A percentile compares a stretch with the other conserved stretches of the same genome.
These are phyloP conservation scores for Phoenicopterus ruber DNA, from an alignment of 2,113 vertebrate species.

Conservation along the genomic window DNA sequence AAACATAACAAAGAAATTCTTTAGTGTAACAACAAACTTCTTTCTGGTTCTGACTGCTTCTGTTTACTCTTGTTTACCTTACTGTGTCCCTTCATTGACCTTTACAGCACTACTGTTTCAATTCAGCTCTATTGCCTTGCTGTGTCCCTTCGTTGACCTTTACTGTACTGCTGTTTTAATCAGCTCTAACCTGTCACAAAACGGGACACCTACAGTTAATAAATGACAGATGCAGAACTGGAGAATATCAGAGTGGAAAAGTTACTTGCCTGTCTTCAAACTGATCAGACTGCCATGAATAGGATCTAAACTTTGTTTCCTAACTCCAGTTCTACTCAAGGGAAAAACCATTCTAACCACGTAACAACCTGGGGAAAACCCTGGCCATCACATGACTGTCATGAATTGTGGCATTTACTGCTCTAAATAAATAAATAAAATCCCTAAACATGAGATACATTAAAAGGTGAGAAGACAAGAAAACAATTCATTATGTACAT, in stretches of 20 bases:
- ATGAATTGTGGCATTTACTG: not conserved
- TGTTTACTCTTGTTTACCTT: too few relatives aligned
- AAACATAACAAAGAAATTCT: too few relatives aligned
- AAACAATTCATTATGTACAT: not conserved
- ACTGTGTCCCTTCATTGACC: too few relatives aligned
- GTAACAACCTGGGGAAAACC: not conserved
- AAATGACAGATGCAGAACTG: not conserved
- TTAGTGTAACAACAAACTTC: too few relatives aligned
- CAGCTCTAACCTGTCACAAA: too few relatives aligned
- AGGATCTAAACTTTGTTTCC: not conserved
- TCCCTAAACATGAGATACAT: not conserved
- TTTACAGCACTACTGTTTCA: too few relatives aligned
- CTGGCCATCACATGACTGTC: not conserved
- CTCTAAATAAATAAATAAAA: not conserved
- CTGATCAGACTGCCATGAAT: rapidly evolving
- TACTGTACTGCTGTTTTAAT: too few relatives aligned
- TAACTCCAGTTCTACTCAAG: not conserved
- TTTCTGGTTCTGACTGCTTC: too few relatives aligned
- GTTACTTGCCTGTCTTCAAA: not conserved
- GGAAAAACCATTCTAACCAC: not conserved
- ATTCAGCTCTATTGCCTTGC: too few relatives aligned
- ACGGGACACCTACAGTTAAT: too few relatives aligned
- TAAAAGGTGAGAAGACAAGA: not conserved
- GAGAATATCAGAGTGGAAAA: not conserved
- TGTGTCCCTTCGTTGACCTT: too few relatives aligned